Evolutionary conservation across 2,888 invertebrate genomes (phyloP).

Genomic region (Cephus rjabovi): DNA sequence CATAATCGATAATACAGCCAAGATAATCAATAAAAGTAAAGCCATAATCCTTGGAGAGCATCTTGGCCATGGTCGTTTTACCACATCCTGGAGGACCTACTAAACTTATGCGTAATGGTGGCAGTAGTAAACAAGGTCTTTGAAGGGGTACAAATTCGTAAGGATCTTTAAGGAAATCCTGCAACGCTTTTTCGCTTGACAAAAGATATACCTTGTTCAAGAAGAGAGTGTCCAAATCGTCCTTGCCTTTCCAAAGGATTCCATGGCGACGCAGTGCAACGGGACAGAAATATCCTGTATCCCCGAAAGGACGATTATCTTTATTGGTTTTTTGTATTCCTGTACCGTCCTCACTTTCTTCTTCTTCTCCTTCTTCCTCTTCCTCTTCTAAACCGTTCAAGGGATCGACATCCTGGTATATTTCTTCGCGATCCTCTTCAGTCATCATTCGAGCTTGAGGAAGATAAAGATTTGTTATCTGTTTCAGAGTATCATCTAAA

Average conservation of each 20-base stretch:
- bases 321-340: slow-evolving; percentile 49
- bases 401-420: slow-evolving; percentile 42
- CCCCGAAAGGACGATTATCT: slow-evolving; percentile 68
- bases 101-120: slow-evolving; percentile 71
- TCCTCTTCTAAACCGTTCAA: slow-evolving; percentile 52
- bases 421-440: slow-evolving; percentile 66
- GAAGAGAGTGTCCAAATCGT: slow-evolving; percentile 69
- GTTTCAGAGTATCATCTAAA: slow-evolving; percentile 49
- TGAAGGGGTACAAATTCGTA: slow-evolving; percentile 67
- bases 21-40: slow-evolving; percentile 69
- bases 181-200: slow-evolving; percentile 67
- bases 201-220: slow-evolving; percentile 71
- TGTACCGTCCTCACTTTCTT: slow-evolving; percentile 33
- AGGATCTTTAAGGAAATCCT: slow-evolving; percentile 69
- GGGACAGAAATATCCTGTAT: slow-evolving; percentile 73
- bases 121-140: slow-evolving; percentile 65
- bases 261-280: slow-evolving; percentile 70
- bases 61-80: slow-evolving; percentile 68
- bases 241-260: slow-evolving; percentile 74
- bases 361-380: slow-evolving; percentile 46
- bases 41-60: slow-evolving; percentile 71
- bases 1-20: slow-evolving; percentile 40
- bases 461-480: slow-evolving; percentile 59
- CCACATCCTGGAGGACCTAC: slow-evolving; percentile 71
- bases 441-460: slow-evolving; percentile 66